A percentile compares a stretch with the other conserved stretches of the same genome.
phyloP scores from a whole-genome alignment of 1,140 invertebrate species.

The Alviniconcha marisindica region DNA sequence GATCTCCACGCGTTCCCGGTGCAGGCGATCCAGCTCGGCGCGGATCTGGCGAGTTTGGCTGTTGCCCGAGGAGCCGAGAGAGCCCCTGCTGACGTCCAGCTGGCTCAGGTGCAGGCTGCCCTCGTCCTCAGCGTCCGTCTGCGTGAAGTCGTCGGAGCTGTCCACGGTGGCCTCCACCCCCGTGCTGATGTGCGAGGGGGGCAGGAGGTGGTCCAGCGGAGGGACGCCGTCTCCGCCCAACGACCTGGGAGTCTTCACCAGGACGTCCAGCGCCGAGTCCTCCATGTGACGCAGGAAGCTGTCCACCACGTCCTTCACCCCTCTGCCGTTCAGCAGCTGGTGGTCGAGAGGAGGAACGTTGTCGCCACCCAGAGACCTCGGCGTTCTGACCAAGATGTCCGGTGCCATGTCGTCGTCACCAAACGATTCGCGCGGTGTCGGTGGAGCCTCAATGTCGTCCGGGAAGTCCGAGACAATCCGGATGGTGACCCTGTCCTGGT shows the following conservation, averaged over 20 bases:
- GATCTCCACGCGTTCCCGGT: slow-evolving; percentile 67
- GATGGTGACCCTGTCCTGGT: not conserved
- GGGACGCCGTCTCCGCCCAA: not conserved
- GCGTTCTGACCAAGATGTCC: not conserved
- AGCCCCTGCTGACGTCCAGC: slow-evolving; percentile 12
- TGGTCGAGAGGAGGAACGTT: not conserved
- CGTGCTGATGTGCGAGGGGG: slow-evolving; percentile 39
- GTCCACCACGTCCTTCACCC: slow-evolving; percentile 53
- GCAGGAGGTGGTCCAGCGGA: not conserved
- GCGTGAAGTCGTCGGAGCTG: slow-evolving; percentile 61
- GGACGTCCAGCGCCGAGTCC: not conserved
- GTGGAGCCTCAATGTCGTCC: not conserved
- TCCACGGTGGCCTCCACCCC: slow-evolving; percentile 55
- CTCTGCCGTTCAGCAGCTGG: slow-evolving; percentile 40
- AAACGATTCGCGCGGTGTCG: not conserved
- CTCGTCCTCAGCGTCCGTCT: slow-evolving; percentile 51
- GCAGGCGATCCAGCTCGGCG: slow-evolving; percentile 64
- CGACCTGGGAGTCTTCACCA: not conserved
- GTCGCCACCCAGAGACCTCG: slow-evolving; percentile 8
- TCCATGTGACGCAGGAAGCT: too few species aligned
- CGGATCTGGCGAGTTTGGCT: slow-evolving; percentile 46
- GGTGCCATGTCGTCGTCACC: not conserved
- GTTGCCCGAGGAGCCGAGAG: slow-evolving; percentile 3
- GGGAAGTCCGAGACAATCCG: not conserved
- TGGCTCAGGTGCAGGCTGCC: slow-evolving; percentile 16